Conservation (phyloP, 2,888 invertebrate species). For the Troglohyphantes excavatus region DNA sequence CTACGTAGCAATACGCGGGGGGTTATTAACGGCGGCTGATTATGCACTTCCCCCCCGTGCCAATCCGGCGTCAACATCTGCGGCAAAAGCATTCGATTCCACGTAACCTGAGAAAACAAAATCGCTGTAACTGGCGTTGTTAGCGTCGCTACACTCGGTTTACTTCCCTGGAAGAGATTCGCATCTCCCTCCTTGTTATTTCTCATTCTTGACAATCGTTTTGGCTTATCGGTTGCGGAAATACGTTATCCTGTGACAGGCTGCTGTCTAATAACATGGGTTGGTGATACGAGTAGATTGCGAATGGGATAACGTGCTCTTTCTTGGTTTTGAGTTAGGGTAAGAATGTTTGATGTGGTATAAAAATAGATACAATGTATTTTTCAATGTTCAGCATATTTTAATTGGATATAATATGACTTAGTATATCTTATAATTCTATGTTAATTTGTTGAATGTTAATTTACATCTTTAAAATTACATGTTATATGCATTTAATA, state of each 20-base stretch:
- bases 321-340: not conserved
- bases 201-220: conserved; percentile 58
- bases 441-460: too few species aligned
- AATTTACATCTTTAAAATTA: too few species aligned
- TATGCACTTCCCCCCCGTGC: conserved; percentile 20
- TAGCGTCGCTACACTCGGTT: conserved; percentile 13
- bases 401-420: too few species aligned
- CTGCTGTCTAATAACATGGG: conserved; percentile 28
- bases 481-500: too few species aligned
- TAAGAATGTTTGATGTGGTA: too few species aligned
- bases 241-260: conserved; percentile 45
- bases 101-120: not conserved
- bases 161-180: not conserved
- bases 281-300: conserved; percentile 3
- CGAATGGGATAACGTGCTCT: not conserved
- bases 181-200: conserved; percentile 26
- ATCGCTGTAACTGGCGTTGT: conserved; percentile 33
- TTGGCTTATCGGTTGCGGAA: conserved; percentile 40
- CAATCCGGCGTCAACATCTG: conserved; percentile 41
- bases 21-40: conserved; percentile 53
- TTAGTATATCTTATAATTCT: too few species aligned
- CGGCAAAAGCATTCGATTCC: conserved; percentile 11
- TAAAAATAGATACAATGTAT: too few species aligned
- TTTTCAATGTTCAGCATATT: too few species aligned
- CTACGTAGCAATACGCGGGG: not conserved